Conservation (phyloP, 92 coral and sea anemone species). For the Phenganax marumi region DNA sequence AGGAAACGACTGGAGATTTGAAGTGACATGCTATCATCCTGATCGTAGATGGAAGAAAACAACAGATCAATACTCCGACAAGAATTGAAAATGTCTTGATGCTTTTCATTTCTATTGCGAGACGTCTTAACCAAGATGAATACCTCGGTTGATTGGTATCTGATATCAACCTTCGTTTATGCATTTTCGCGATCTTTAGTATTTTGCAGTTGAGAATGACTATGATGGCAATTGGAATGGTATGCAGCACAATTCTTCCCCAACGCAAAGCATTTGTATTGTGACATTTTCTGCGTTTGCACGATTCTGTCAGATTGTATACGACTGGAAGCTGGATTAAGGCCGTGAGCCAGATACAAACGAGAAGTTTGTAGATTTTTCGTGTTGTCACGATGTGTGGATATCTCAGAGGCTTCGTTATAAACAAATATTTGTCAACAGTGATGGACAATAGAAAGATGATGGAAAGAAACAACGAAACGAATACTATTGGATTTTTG, state of each 20-base stretch:
- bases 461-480: neutral
- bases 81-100: no score
- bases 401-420: constrained; percentile 3
- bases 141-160: neutral
- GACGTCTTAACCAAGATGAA: neutral
- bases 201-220: constrained; percentile 10
- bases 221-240: neutral
- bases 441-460: no score
- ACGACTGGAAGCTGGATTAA: neutral
- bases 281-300: neutral
- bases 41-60: neutral
- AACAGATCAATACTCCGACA: neutral
- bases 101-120: neutral
- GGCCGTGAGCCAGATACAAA: neutral
- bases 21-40: no score
- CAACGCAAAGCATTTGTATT: neutral
- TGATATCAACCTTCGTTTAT: neutral
- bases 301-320: neutral
- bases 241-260: neutral
- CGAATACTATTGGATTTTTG: neutral
- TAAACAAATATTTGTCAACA: neutral
- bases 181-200: neutral
- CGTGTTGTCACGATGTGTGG: neutral
- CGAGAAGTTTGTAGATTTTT: no score
- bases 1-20: no score